Evolutionary conservation across 2,113 vertebrate genomes (phyloP).

Genomic region (Cervus canadensis): DNA sequence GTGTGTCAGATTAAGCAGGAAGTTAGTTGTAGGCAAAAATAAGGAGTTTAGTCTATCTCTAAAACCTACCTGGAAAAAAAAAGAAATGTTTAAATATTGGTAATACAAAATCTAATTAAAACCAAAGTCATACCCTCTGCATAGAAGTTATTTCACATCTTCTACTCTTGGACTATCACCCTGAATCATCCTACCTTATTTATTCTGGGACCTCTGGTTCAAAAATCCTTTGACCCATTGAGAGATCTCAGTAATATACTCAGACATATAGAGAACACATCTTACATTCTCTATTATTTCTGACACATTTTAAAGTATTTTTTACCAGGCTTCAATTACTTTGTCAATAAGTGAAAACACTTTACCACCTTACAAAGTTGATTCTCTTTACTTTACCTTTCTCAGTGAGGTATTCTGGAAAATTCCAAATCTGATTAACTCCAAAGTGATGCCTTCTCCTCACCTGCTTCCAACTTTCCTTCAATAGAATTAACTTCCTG

Average conservation of each 20-base stretch:
- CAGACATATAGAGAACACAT: not conserved
- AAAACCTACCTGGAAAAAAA: not conserved
- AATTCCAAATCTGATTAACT: not conserved
- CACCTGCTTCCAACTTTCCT: not conserved
- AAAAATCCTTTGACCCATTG: not conserved
- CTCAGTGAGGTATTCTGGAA: not conserved
- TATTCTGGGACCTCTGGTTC: not conserved
- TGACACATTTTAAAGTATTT: not conserved
- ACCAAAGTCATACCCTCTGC: not conserved
- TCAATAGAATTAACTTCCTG: not conserved
- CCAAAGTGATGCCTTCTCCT: not conserved
- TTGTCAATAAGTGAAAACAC: not conserved
- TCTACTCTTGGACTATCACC: not conserved
- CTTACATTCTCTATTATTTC: not conserved
- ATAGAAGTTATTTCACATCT: not conserved
- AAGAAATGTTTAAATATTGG: not conserved
- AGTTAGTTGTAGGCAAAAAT: not conserved
- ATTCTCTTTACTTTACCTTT: not conserved
- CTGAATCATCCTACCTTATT: not conserved
- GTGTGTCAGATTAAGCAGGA: not conserved
- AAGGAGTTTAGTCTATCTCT: no score
- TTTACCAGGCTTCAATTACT: not conserved
- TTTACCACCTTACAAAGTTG: not conserved
- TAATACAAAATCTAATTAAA: not conserved
- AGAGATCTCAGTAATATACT: not conserved